Base-by-base conservation (phyloP, 2,113 vertebrate species). In the Phrynocephalus versicolor region DNA sequence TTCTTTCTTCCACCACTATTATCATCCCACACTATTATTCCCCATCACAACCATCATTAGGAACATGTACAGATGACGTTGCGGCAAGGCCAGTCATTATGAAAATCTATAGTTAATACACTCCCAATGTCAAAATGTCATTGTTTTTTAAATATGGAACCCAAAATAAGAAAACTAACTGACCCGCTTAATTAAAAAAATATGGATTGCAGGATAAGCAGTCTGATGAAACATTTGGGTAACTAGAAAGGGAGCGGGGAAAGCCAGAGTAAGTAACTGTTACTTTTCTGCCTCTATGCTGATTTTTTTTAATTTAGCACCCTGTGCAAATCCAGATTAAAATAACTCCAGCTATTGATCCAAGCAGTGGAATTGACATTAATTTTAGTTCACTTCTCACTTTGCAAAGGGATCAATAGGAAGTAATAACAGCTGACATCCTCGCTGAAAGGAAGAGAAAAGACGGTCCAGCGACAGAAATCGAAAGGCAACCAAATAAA, bases 341-440 rank as follows among this genome's bases (percentile, higher is more conserved):
- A 98, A 97, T 97, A 98, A 98, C 97, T 97, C 95, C 96, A 94
- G 95, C 95, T 96, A 99, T 99, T 98, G 98, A 99, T 98, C 97
- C 88, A 57, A 96, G 95, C 94, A 97, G 95, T 98, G 97, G 98
- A 99, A 98, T 97, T 97, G 97, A 99, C 98, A 98, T 99, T 99
- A 97, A 99, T 98, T 99, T 99, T 97, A 97, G 97, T 98, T 98
- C 97, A 98, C 97, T 98, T 98, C 97, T 98, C 96, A 97, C 97
- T 97, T 98, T 97, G 97, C 97, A 97, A 97, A 97, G 95, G 94
- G 97, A 99, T 99, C 98, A 99, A 98, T 98, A 98, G 96, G 92
- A 97, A 97, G 97, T 97, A 98, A 98, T 98, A 98, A 98, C 97
- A 98, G 96, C 97, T 98, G 98, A 98, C 98, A 98, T 97, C 95